Evolutionary conservation across 2,113 vertebrate genomes (phyloP).

Genomic region (Vidua chalybeata): DNA sequence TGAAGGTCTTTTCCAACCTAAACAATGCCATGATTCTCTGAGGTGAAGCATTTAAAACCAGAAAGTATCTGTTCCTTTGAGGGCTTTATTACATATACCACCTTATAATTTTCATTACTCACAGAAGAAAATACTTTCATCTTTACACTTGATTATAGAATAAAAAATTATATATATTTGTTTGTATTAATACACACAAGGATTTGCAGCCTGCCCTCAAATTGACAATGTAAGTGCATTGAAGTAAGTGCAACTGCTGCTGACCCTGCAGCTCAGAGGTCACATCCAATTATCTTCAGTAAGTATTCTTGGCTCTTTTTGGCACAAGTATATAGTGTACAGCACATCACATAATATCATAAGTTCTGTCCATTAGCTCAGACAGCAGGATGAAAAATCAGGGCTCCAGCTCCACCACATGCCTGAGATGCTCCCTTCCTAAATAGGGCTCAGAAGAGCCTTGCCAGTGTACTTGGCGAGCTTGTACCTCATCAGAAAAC

Average conservation of each 20-base stretch:
- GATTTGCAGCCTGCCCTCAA: background rate
- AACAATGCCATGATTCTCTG: background rate
- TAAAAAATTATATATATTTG: background rate
- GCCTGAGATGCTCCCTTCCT: background rate
- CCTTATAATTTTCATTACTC: background rate
- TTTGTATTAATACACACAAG: background rate
- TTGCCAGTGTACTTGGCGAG: background rate
- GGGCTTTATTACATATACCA: background rate
- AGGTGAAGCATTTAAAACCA: background rate
- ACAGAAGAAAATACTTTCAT: background rate
- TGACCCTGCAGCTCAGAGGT: background rate
- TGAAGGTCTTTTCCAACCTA: background rate
- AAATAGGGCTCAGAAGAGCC: background rate
- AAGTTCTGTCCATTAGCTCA: background rate
- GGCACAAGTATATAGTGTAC: background rate
- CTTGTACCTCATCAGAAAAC: background rate
- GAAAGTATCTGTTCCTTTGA: background rate
- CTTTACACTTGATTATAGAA: background rate
- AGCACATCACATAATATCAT: background rate
- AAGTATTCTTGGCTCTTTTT: background rate
- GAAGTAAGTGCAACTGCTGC: background rate
- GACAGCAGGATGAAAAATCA: background rate
- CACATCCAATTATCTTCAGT: background rate
- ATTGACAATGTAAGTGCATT: background rate
- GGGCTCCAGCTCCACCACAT: background rate